These are phyloP conservation scores for Gallinago nigripennis DNA, from an alignment of 2,797 vertebrate genomes.

Conservation along the genomic window DNA sequence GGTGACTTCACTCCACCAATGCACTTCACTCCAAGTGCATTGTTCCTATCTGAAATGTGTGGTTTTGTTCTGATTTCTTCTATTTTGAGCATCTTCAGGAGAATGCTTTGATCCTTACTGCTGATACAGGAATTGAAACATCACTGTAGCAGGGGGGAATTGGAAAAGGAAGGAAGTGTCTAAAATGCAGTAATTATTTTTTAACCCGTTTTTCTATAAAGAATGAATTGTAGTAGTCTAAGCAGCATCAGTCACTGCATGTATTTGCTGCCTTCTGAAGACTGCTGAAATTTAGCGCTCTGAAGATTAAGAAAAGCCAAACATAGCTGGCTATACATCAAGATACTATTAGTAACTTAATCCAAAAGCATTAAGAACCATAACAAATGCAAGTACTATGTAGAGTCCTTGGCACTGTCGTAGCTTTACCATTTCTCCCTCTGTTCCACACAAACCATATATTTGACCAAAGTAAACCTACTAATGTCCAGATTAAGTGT, in stretches of 20 bases:
- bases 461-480: background rate
- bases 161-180: background rate
- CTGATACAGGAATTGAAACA: background rate
- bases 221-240: background rate
- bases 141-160: background rate
- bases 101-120: background rate
- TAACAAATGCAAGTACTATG: background rate
- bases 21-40: background rate
- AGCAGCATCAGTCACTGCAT: background rate
- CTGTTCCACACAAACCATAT: background rate
- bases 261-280: background rate
- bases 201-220: background rate
- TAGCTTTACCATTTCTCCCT: background rate
- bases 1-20: too few species aligned
- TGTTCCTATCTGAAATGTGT: background rate
- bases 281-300: background rate
- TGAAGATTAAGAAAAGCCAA: background rate
- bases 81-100: background rate
- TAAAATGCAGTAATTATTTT: background rate
- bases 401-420: background rate
- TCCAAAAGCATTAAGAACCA: background rate
- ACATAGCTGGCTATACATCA: background rate
- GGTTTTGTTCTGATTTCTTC: background rate
- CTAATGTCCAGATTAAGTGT: background rate
- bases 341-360: background rate